Evolutionary conservation across 2,888 invertebrate species (phyloP).

Genomic region (Coleophora deauratella): DNA sequence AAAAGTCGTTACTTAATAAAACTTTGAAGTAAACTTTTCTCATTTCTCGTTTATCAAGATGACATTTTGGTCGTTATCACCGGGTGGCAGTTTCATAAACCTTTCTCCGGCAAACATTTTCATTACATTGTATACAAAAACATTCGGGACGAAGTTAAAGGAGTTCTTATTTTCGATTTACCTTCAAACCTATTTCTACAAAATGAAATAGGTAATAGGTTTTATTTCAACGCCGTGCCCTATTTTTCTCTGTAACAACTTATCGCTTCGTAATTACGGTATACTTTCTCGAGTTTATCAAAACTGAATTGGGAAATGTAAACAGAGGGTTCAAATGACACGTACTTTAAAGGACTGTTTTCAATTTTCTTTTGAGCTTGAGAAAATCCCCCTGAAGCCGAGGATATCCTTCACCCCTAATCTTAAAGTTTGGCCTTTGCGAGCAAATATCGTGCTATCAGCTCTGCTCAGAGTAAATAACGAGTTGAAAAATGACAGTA

Average conservation of each 20-base stretch:
- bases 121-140: slow-evolving; percentile 2
- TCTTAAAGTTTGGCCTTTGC: slow-evolving; percentile 52
- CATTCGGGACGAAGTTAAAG: too few relatives aligned
- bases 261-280: slow-evolving; percentile 22
- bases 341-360: slow-evolving; percentile 53
- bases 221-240: too few relatives aligned
- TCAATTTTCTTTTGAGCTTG: slow-evolving; percentile 59
- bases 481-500: slow-evolving; percentile 74
- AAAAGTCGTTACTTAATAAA: slow-evolving; percentile 28
- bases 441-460: slow-evolving; percentile 69
- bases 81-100: slow-evolving; percentile 38
- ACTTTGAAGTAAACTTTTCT: slow-evolving; percentile 35
- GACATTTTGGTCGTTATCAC: slow-evolving; percentile 41
- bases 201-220: too few relatives aligned
- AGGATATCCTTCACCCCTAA: slow-evolving; percentile 54
- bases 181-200: too few relatives aligned
- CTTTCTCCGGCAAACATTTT: slow-evolving; percentile 23
- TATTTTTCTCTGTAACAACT: too few relatives aligned
- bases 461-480: slow-evolving; percentile 70
- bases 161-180: too few relatives aligned
- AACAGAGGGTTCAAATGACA: slow-evolving; percentile 24
- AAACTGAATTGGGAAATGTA: slow-evolving; percentile 23
- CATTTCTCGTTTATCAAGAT: slow-evolving; percentile 37
- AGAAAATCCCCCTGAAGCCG: slow-evolving; percentile 45
- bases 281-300: slow-evolving; percentile 25